Evolutionary conservation across 1,140 invertebrate genomes (phyloP), one percentile per base, ranked within the genome.

Genomic region (Saccostrea cuccullata): DNA sequence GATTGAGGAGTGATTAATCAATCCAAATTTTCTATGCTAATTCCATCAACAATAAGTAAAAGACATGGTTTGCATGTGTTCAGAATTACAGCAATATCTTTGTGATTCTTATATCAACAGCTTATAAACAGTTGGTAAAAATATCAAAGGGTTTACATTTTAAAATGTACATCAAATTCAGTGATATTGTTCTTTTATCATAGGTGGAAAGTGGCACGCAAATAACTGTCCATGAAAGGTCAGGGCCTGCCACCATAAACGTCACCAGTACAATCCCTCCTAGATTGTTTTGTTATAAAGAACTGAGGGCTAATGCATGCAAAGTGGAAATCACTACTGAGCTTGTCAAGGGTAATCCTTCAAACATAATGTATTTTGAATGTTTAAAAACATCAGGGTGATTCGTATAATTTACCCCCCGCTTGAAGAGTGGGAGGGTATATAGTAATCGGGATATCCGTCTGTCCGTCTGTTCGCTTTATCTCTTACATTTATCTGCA

Each of bases 221-320:
- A 58, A n/a, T 92, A 2, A 89, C 87, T 17, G 85, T 92, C 13
- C 88, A 87, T 87, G 92, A 93, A 89, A 90, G 92, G 56, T 77
- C 85, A 55, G 23, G 17, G 0, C 60, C 56, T 6, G 87, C n/a
- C 3, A 67, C 60, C 55, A 91, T 92, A 13, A 82, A 88, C 36
- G 84, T 93, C 1, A 83, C 11, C 13, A 86, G 88, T 12, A 87
- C 60, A n/a, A n/a, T 93, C 15, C 92, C 92, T 17, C 90, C 91
- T 13, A 70, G 88, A 3, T 86, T 92, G 1, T 91, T 91, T 84
- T 93, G 92, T 87, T 8, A 83, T 0, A 47, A 40, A 20, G 89
- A 85, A 55, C 91, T 91, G 82, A 36, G 91, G 26, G 64, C 90
- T n/a, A 82, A 82, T 6, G 85, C 89, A 64, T 93, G 92, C 70